Base-by-base conservation (phyloP, 1,140 invertebrate genomes). In the Sycobia sp. region DNA sequence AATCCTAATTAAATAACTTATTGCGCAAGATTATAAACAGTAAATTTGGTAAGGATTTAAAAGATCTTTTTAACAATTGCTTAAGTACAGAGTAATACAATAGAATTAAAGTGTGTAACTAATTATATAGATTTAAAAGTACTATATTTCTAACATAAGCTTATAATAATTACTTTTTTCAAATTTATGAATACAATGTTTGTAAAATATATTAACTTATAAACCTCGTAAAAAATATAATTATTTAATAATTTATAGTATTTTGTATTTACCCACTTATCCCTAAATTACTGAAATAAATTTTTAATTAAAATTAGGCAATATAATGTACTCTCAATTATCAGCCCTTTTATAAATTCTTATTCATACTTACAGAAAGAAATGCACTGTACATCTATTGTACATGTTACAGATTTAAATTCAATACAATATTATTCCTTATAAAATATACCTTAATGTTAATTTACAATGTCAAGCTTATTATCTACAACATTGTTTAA, bases 81-180 rank as follows among this genome's bases (percentile, higher is more conserved):
- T 43, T 64, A 64, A 64, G 62, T 64, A 64, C 62, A 18, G 46
- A 43, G 27, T 64, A 64, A 64, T 64, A 64, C 46, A 44, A 44
- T 57, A 46, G 14, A 36, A 56, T 56, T 62, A 49, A 49, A 38
- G 29, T 7, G 4, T 56, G 32, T 14, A 16, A 38, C 43, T 62
- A 50, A 62, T 50, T 18, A 41, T 49, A 53, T 8, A 62, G 41
- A 55, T 62, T 65, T 65, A 13, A 44, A 46, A 62, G 47, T 57
- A 66, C 53, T 57, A 61, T 22, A 57, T 9, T 29, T 66, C 46
- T 66, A 61, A 61, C 20, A 38, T 44, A 59, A 51, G 18, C 22
- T 29, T 66, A 61, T 43, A 50, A 49, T 56, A 51, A 43, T 65
- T 61, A 61, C 47, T 23, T 32, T 32, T n/a, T 47, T 27, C 46